Conservation (phyloP, 2,797 vertebrate species). For the Darevskia mixta region DNA sequence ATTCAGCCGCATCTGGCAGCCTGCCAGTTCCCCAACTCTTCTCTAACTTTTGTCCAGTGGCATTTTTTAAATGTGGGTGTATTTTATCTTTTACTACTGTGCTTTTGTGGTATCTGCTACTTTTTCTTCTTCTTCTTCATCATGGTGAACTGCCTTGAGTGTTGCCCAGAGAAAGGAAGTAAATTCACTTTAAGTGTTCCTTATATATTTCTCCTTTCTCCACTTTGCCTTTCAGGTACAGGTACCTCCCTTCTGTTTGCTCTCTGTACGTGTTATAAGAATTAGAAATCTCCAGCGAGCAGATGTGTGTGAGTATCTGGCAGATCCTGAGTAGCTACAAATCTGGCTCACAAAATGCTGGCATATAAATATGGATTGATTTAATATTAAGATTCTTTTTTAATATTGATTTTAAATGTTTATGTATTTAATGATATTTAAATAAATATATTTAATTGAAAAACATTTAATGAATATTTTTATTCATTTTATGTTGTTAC, state of each 20-base stretch:
- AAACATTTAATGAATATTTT: too few relatives aligned
- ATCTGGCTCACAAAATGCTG: background rate
- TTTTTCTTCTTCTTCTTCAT: background rate
- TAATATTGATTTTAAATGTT: too few relatives aligned
- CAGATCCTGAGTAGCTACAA: background rate
- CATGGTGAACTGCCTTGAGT: background rate
- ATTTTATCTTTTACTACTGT: background rate
- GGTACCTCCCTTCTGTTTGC: conserved; percentile 50
- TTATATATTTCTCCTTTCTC: background rate
- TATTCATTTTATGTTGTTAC: background rate
- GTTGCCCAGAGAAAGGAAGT: background rate
- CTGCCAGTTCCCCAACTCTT: too few relatives aligned
- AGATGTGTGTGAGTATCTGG: conserved; percentile 81
- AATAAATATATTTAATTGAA: too few relatives aligned
- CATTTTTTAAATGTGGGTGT: background rate
- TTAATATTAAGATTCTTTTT: background rate
- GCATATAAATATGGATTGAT: background rate
- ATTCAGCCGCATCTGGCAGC: too few relatives aligned
- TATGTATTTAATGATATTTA: too few relatives aligned
- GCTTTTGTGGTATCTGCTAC: background rate
- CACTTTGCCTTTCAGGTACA: conserved; percentile 64
- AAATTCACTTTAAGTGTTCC: background rate
- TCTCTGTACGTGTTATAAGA: conserved; percentile 80
- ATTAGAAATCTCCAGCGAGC: conserved; percentile 62
- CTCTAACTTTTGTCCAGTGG: background rate